Percentiles rank a stretch among this genome's conserved stretches.
phyloP scores from a whole-genome alignment of 2,797 vertebrate genomes.

The Stomatorhinus walkeri region DNA sequence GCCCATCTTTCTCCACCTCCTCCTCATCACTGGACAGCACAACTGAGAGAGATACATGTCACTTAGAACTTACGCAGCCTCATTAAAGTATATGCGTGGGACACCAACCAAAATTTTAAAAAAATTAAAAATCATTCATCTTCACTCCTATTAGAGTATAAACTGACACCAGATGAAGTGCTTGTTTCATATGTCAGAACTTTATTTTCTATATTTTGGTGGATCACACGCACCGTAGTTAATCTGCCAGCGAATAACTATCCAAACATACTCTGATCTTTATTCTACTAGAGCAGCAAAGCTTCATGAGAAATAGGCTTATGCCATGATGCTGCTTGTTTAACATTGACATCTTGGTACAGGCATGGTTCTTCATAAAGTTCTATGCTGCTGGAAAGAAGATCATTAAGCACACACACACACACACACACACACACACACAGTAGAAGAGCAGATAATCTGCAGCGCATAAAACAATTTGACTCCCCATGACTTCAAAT shows the following conservation, averaged over 20 bases:
- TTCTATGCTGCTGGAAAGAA: background rate
- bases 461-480: background rate
- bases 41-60: background rate
- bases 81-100: background rate
- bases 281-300: background rate
- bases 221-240: background rate
- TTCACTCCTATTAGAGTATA: background rate
- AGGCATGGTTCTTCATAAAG: background rate
- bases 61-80: background rate
- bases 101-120: background rate
- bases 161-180: background rate
- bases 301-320: background rate
- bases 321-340: background rate
- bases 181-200: background rate
- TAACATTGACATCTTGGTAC: background rate
- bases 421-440: background rate
- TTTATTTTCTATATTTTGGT: background rate
- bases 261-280: background rate
- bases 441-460: background rate
- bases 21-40: conserved; percentile 16
- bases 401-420: background rate
- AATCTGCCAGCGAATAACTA: background rate
- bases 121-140: background rate
- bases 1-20: background rate
- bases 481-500: background rate